phyloP scores from a whole-genome alignment of 2,888 invertebrate genomes.

The Pimpla rufipes region DNA sequence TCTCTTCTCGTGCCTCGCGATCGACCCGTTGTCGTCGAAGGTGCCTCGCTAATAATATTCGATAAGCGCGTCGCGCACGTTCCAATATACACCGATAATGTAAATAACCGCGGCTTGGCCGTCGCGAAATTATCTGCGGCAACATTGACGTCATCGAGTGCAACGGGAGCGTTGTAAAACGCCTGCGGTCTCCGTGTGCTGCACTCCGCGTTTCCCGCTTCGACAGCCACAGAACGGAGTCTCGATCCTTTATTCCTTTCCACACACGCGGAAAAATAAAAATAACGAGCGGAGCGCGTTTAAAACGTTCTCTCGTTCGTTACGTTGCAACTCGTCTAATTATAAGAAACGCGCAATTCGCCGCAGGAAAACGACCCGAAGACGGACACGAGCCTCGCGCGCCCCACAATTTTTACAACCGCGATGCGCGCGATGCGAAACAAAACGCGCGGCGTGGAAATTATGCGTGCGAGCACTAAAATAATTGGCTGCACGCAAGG shows the following conservation, averaged over 20 bases:
- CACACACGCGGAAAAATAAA: constrained; percentile 9
- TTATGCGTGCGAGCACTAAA: constrained; percentile 63
- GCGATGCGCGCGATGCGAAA: constrained; percentile 47
- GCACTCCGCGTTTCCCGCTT: not conserved
- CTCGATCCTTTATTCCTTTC: too few species aligned
- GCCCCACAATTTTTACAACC: not conserved
- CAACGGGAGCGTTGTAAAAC: not conserved
- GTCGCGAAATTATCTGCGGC: not conserved
- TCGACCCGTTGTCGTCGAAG: too few species aligned
- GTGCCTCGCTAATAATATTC: too few species aligned
- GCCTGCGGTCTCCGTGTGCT: not conserved
- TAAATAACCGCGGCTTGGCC: not conserved
- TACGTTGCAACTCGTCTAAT: constrained; percentile 50
- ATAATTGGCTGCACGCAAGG: constrained; percentile 62
- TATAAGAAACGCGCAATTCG: constrained; percentile 55
- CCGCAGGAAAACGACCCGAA: too few species aligned
- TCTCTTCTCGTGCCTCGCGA: too few species aligned
- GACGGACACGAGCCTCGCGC: constrained; percentile 20
- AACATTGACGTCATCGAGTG: not conserved
- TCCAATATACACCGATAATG: too few species aligned
- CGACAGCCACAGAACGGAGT: not conserved
- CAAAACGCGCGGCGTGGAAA: constrained; percentile 43
- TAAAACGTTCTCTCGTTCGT: constrained; percentile 20
- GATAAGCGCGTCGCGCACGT: too few species aligned
- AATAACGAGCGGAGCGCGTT: constrained; percentile 38